These are phyloP conservation scores for Rhinoraja longicauda DNA, from an alignment of 2,797 vertebrate species.

Conservation along the genomic window DNA sequence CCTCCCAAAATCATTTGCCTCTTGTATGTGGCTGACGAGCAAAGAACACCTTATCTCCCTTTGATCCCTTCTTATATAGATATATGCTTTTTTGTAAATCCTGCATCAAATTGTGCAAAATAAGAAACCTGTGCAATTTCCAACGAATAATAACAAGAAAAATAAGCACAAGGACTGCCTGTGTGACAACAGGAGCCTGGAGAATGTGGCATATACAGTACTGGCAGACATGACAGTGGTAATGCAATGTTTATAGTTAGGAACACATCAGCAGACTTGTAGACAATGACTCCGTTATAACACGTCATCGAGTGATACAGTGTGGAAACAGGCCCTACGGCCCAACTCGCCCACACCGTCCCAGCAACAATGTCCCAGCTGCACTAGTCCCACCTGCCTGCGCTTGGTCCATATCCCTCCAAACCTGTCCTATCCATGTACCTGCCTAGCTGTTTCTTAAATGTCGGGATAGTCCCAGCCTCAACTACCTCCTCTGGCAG, in stretches of 20 bases:
- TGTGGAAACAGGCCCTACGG: too few species aligned
- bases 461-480: too few species aligned
- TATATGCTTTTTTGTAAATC: constrained; percentile 1
- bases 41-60: neutral
- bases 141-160: neutral
- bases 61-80: neutral
- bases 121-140: neutral
- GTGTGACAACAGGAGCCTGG: neutral
- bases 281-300: neutral
- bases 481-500: too few species aligned
- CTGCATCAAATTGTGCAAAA: constrained; percentile 26
- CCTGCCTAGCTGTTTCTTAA: too few species aligned
- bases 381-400: too few species aligned
- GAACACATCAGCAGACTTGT: neutral
- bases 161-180: neutral
- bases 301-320: too few species aligned
- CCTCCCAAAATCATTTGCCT: neutral
- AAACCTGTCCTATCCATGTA: too few species aligned
- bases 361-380: too few species aligned
- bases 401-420: too few species aligned
- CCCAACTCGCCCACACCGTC: too few species aligned
- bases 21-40: neutral
- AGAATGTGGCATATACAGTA: neutral
- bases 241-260: constrained; percentile 3
- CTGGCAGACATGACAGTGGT: neutral